Evolutionary conservation across 2,113 vertebrate genomes (phyloP), one percentile per base, ranked within the genome.

Genomic region (Dicerorhinus sumatrensis): DNA sequence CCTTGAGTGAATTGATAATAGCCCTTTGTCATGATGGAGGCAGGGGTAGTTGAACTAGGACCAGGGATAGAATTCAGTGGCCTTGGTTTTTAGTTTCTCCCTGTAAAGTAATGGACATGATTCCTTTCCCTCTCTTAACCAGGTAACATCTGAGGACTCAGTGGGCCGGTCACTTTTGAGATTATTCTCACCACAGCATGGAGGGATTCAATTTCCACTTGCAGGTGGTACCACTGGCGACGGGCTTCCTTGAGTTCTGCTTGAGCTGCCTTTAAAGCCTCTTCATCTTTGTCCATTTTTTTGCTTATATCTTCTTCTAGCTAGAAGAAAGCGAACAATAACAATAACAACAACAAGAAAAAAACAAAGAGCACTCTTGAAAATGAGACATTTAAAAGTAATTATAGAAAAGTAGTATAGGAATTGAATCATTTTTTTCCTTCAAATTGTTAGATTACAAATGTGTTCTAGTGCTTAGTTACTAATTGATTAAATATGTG

Each of bases 131-230:
- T 67, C n/a, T 39, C 46, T 77, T 72, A 76, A 33, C 62, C 77
- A 65, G 27, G 33, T 62, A 62, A 65, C 77, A 62, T 60, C 63
- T 70, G 85, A 72, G 58, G 91, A 8, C 18, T 20, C 29, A 17
- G 2, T 3, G 46, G 75, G 48, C 54, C 62, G 0, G 36, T 3
- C 1, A 27, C 67, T 83, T 69, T 63, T 25, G 69, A 67, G 77
- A 2, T 31, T 62, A 0, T 70, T 82, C 99, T 99, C 97, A 99
- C 99, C 99, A 99, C 96, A 13, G 99, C 99, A 1, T 99, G 99
- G 48, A 99, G 99, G 48, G 99, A 99, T 92, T 99, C 99, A 0
- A 99, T 99, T 99, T 99, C 99, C 3, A 99, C 99, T 98, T 99
- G 99, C 95, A 99, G 99, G 48, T 99, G 99, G 95, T 99, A 99